A percentile compares a stretch with the other conserved stretches of the same genome.
Conservation (phyloP, 2,113 vertebrate genomes). For the human (Homo sapiens) region GRCh38 chr18:70304501-70305000, state of each 20-base stretch:
- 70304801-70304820: background rate
- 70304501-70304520: background rate
- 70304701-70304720: background rate
- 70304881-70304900: background rate
- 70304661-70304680: background rate
- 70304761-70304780: background rate
- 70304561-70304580: background rate
- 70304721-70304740: background rate
- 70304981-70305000: no score
- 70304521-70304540: background rate
- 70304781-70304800: background rate
- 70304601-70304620: background rate
- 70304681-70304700: no score
- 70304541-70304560: background rate
- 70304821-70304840: background rate
- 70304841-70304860: background rate
- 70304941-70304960: no score
- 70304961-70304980: no score
- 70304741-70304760: background rate
- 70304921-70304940: no score
- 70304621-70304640: background rate
- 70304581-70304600: background rate
- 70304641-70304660: background rate
- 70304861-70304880: background rate
- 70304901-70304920: background rate